Base-by-base conservation (phyloP, 2,888 invertebrate genomes). In the Epiperipatus broadwayi region DNA sequence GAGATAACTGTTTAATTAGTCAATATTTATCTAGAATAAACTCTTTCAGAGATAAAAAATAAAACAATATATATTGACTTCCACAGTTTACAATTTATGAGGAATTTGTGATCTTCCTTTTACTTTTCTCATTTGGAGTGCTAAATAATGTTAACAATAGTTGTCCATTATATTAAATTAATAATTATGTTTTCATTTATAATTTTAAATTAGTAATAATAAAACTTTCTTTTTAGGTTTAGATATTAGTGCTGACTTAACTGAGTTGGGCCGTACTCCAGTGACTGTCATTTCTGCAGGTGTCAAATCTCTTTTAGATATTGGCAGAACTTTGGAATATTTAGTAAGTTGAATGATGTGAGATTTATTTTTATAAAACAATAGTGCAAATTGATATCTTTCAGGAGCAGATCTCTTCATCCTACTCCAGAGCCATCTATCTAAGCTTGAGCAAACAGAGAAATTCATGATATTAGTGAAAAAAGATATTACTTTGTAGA, bases 241-340 rank as follows among this genome's bases (percentile, higher is more conserved):
- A 60, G 97, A 99, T 58, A 65, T 97, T 37, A 95, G 93, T 43
- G 85, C 93, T 1, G 97, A 97, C 62, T 67, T 99, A 36, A 72
- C 71, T 5, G 93, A 97, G 59, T 65, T 97, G 37, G 80, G 87
- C 1, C 70, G 76, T 41, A 83, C 77, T 43, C 75, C 76, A 10
- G 74, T 93, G 1, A 72, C 83, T 32, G 89, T 97, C 4, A 75
- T 99, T 2, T 91, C 85, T 48, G 83, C 91, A 52, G 97, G 97
- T 1, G 75, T 91, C 39, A 97, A 97, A 62, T 91, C 93, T 15
- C 93, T 97, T 50, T 67, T 99, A 41, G 97, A 99, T 58, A 84
- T 97, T 49, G 77, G 75, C 3, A 75, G 76, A 54, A 95, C 95
- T 1, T 65, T 97, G 33, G 95, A 97, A 58, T 91, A 76, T 57